A percentile compares a stretch with the other conserved stretches of the same genome.
These are phyloP conservation scores for Chydorus sphaericus DNA, from an alignment of 2,888 invertebrate genomes.

Conservation along the genomic window DNA sequence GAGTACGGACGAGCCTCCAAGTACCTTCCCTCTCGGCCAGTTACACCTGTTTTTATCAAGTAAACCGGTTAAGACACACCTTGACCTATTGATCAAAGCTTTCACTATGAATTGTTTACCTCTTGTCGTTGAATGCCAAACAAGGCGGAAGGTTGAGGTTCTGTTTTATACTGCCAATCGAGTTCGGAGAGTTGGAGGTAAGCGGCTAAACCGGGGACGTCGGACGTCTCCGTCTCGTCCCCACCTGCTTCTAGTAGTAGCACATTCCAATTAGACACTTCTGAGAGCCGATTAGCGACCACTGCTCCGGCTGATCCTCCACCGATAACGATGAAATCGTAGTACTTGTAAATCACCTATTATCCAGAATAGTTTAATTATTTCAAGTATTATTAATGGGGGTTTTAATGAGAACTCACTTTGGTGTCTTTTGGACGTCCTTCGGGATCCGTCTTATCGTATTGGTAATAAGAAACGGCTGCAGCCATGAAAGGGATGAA, in stretches of 20 bases:
- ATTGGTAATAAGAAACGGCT: slow-evolving; percentile 72
- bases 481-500: slow-evolving; percentile 72
- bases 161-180: slow-evolving; percentile 87
- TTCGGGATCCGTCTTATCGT: slow-evolving; percentile 69
- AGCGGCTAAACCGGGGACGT: slow-evolving; percentile 72
- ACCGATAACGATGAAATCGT: slow-evolving; percentile 66
- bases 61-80: background rate
- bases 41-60: slow-evolving; percentile 45
- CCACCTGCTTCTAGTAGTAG: slow-evolving; percentile 73
- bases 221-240: slow-evolving; percentile 79
- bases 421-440: slow-evolving; percentile 57
- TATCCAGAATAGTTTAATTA: too few relatives aligned
- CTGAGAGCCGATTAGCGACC: slow-evolving; percentile 65
- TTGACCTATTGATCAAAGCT: background rate
- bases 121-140: slow-evolving; percentile 6
- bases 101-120: background rate
- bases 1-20: slow-evolving; percentile 76
- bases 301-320: slow-evolving; percentile 78
- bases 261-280: slow-evolving; percentile 62
- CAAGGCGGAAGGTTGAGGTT: slow-evolving; percentile 58
- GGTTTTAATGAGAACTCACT: slow-evolving; percentile 23
- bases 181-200: slow-evolving; percentile 71
- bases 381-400: background rate
- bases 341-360: slow-evolving; percentile 19
- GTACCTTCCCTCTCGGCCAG: slow-evolving; percentile 76